These are phyloP conservation scores for Thryonomys swinderianus DNA, from an alignment of 2,113 vertebrate genomes.

Conservation along the genomic window DNA sequence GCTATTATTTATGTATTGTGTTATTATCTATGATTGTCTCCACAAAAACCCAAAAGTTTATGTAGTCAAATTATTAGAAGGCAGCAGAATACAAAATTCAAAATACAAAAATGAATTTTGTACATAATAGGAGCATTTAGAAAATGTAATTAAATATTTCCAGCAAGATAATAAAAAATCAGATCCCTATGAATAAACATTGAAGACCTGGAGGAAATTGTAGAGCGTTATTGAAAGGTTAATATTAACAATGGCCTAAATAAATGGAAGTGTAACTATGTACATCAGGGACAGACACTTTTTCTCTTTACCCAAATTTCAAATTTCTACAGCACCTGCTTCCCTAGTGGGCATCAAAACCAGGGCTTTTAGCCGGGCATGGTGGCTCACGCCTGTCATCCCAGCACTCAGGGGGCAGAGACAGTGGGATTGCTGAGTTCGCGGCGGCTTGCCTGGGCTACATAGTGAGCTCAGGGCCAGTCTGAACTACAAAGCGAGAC, in stretches of 20 bases:
- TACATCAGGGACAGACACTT: neutral
- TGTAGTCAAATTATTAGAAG: neutral
- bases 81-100: neutral
- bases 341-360: neutral
- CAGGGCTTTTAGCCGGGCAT: too few relatives aligned
- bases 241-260: neutral
- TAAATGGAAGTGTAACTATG: neutral
- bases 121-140: neutral
- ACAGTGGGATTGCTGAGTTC: too few relatives aligned
- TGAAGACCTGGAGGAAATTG: neutral
- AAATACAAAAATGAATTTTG: slow-evolving; percentile 25
- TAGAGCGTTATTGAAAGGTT: neutral
- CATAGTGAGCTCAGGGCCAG: too few relatives aligned
- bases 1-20: neutral
- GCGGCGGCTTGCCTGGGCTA: too few relatives aligned
- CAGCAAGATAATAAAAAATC: neutral
- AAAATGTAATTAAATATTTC: neutral
- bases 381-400: too few relatives aligned
- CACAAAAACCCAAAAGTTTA: neutral
- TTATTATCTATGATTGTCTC: neutral
- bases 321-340: neutral
- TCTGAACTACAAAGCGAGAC: too few relatives aligned
- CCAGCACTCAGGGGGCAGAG: too few relatives aligned
- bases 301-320: neutral
- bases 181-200: neutral